Evolutionary conservation across 37 sponge, comb jelly and placozoan species (phyloP).

Genomic region (Agelas oroides): DNA sequence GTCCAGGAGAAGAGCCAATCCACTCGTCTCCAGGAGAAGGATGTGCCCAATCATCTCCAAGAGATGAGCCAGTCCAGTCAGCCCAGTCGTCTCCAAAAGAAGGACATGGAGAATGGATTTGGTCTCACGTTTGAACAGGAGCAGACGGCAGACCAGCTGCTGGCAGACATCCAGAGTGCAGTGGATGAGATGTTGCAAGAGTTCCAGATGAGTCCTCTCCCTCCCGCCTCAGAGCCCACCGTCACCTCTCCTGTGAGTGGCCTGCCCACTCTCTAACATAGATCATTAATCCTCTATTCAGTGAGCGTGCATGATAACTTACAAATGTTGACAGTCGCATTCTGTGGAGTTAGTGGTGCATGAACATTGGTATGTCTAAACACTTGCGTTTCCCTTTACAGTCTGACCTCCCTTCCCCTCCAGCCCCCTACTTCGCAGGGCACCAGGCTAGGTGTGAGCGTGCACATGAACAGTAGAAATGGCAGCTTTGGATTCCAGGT

Average conservation of each 20-base stretch:
- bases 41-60: too few relatives aligned
- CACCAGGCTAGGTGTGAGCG: not conserved
- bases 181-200: conserved; percentile 65
- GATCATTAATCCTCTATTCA: not conserved
- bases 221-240: not conserved
- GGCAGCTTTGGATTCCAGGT: conserved; percentile 83
- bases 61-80: too few relatives aligned
- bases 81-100: too few relatives aligned
- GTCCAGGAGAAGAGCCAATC: too few relatives aligned
- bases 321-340: too few relatives aligned
- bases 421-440: too few relatives aligned
- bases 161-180: conserved; percentile 64
- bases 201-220: conserved; percentile 15
- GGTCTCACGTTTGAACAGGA: conserved; percentile 53
- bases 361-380: too few relatives aligned
- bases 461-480: conserved; percentile 50
- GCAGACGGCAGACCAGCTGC: conserved; percentile 59
- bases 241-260: not conserved
- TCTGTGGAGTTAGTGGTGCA: too few relatives aligned
- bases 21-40: too few relatives aligned
- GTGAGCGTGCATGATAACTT: too few relatives aligned
- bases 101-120: not conserved
- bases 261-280: not conserved
- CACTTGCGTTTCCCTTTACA: too few relatives aligned
- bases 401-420: too few relatives aligned